A percentile compares a stretch with the other conserved stretches of the same genome.
phyloP scores from a whole-genome alignment of 2,113 vertebrate genomes.

The Serilophus lunatus region DNA sequence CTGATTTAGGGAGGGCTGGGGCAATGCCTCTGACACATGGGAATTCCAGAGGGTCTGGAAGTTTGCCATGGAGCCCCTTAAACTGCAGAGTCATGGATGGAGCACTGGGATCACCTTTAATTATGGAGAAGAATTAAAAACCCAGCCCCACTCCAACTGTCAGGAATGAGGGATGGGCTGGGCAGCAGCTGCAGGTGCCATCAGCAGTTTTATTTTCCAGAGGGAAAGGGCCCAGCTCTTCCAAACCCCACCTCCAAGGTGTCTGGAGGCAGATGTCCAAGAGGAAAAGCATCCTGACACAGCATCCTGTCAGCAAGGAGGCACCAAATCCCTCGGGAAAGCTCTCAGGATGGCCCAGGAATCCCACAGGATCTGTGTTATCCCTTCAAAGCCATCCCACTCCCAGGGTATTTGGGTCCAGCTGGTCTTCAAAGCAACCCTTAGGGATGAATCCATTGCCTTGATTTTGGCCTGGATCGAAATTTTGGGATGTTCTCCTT shows the following conservation, averaged over 20 bases:
- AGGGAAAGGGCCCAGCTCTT: not conserved
- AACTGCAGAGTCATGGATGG: not conserved
- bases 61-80: not conserved
- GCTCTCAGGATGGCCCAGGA: not conserved
- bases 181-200: not conserved
- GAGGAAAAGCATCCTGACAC: not conserved
- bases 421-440: not conserved
- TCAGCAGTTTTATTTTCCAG: not conserved
- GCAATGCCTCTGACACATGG: too few species aligned
- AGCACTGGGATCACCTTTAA: not conserved
- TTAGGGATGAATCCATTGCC: fast-evolving
- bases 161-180: not conserved
- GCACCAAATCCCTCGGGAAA: not conserved
- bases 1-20: too few species aligned
- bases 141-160: not conserved
- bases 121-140: not conserved
- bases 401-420: fast-evolving
- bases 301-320: fast-evolving
- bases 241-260: not conserved
- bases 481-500: not conserved
- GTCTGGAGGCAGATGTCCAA: not conserved
- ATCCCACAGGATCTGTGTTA: not conserved
- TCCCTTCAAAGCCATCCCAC: fast-evolving
- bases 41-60: not conserved
- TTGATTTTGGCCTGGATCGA: not conserved